phyloP scores from a whole-genome alignment of 2,797 vertebrate species.

The Ctenopoma kingsleyae region DNA sequence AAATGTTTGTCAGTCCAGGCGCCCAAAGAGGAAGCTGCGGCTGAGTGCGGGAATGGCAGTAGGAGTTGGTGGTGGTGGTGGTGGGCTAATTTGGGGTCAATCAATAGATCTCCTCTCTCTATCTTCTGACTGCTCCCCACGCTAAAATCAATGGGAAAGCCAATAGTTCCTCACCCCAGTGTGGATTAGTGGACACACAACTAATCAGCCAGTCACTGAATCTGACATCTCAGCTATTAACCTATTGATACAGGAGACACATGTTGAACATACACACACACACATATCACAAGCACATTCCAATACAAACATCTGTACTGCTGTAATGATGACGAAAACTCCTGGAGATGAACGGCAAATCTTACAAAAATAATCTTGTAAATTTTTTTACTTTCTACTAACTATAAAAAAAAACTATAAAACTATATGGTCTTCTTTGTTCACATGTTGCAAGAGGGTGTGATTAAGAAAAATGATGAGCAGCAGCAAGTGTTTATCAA shows the following conservation, averaged over 20 bases:
- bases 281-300: slow-evolving; percentile 56
- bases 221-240: slow-evolving; percentile 92
- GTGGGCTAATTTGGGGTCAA: slow-evolving; percentile 89
- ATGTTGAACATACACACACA: slow-evolving; percentile 66
- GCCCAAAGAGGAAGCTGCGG: slow-evolving; percentile 64
- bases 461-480: background rate
- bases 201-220: slow-evolving; percentile 94
- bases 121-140: slow-evolving; percentile 84
- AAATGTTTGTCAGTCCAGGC: slow-evolving; percentile 59
- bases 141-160: slow-evolving; percentile 88
- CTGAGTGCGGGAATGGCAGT: slow-evolving; percentile 59
- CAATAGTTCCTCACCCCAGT: slow-evolving; percentile 85
- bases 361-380: background rate
- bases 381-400: no score
- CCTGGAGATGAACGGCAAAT: background rate
- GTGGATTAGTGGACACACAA: slow-evolving; percentile 93
- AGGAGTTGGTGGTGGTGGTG: slow-evolving; percentile 42
- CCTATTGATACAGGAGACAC: slow-evolving; percentile 89
- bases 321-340: slow-evolving; percentile 20
- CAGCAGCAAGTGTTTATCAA: slow-evolving; percentile 11
- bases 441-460: fast-evolving
- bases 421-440: background rate
- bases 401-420: background rate
- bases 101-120: slow-evolving; percentile 88
- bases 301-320: slow-evolving; percentile 57